Conservation (phyloP, 1,140 invertebrate genomes). For the Muscidifurax raptorellus region DNA sequence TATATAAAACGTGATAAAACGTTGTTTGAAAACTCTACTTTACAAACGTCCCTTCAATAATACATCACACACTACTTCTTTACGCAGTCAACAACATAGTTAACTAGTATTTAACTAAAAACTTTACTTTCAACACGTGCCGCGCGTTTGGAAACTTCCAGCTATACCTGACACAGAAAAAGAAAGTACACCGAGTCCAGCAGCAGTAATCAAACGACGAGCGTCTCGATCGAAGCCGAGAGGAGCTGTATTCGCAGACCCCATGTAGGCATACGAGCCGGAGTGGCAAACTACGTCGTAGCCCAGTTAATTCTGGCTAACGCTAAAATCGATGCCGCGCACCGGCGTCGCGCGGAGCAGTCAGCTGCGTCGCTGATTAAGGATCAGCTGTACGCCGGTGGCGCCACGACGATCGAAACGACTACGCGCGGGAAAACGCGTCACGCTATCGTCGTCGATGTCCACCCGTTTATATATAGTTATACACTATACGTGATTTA, state of each 20-base stretch:
- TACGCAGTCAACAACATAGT: no score
- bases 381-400: slow-evolving; percentile 21
- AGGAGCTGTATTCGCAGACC: no score
- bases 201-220: background rate
- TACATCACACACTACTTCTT: no score
- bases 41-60: no score
- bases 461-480: no score
- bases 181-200: background rate
- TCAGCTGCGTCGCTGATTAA: slow-evolving; percentile 24
- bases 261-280: background rate
- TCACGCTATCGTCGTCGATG: background rate
- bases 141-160: no score
- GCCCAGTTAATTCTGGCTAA: slow-evolving; percentile 20
- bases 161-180: no score
- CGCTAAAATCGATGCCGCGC: slow-evolving; percentile 30
- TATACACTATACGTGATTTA: no score
- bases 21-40: no score
- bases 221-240: background rate
- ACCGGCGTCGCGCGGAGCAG: background rate
- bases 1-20: no score
- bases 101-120: no score
- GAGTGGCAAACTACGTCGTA: slow-evolving; percentile 17
- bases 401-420: background rate
- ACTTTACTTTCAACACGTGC: no score
- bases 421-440: background rate